Evolutionary conservation across 1,140 invertebrate species (phyloP), one percentile per base, ranked within the genome.

Genomic region (Mylabris phalerata): DNA sequence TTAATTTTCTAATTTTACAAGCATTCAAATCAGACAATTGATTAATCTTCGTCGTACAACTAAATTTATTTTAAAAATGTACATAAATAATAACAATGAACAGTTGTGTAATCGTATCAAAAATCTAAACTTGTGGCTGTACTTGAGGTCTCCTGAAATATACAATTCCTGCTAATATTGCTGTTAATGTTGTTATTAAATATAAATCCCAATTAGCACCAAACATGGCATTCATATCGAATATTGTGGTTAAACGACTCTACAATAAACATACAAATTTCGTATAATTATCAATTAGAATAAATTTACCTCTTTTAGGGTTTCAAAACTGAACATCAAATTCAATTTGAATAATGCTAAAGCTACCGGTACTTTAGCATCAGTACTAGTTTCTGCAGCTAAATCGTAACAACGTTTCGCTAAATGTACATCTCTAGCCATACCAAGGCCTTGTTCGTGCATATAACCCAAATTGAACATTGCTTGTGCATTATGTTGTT

Each of bases 381-480:
- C 97, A 0, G 85, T 79, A 75, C 88, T 93, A 1, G 93, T 92
- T 73, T 98, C 95, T 0, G 95, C 93, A 1, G 97, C 97, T 71
- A 92, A 84, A 78, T 99, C 97, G 75, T 99, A 99, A 73, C 93
- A 97, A 45, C 97, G 80, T 74, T 92, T 92, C 3, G 89, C 89
- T 38, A 92, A 74, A 75, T 92, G 87, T 64, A 87, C 82, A 75
- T 92, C 89, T 59, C 81, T 79, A 3, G 82, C 78, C 75, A 98
- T 86, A 4, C 97, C 97, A 13, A 98, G 79, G 0, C 97, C 97
- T 68, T 92, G 89, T 77, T 99, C 96, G 75, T 99, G 95, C 97
- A 99, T 99, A 72, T 98, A 99, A 3, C 93, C 97, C 45, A 99
- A 81, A 78, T 99, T 99, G 72, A 99, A 99, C 87, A 98, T 96